These are phyloP conservation scores for Bugula neritina DNA, from an alignment of 2,888 invertebrate species.

Conservation along the genomic window DNA sequence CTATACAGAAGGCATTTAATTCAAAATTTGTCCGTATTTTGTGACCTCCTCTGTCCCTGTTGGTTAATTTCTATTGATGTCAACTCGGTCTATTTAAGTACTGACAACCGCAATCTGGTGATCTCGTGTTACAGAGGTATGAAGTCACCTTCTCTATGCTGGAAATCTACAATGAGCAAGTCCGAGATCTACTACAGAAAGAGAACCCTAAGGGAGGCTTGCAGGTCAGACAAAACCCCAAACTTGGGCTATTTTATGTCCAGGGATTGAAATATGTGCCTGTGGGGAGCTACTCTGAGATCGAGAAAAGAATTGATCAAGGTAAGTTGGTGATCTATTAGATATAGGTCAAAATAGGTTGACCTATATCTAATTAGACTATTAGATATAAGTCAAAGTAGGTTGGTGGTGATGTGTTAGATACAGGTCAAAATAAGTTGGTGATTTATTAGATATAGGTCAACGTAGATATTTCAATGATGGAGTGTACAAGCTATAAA, in stretches of 20 bases:
- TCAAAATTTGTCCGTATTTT: too few relatives aligned
- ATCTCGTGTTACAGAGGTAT: constrained; percentile 48
- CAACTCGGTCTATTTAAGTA: too few relatives aligned
- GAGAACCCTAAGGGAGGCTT: constrained; percentile 52
- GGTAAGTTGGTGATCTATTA: constrained; percentile 35
- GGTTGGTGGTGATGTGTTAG: too few relatives aligned
- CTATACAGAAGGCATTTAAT: too few relatives aligned
- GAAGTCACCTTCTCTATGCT: constrained; percentile 54
- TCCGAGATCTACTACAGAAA: constrained; percentile 50
- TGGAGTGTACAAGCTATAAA: too few relatives aligned
- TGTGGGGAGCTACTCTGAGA: constrained; percentile 53
- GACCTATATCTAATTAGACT: too few relatives aligned
- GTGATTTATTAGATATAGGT: background rate
- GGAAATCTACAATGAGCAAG: constrained; percentile 55
- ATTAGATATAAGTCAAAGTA: constrained; percentile 54
- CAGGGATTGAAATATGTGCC: constrained; percentile 51
- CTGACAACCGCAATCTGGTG: too few relatives aligned
- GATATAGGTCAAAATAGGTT: background rate
- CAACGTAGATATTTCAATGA: too few relatives aligned
- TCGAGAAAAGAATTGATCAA: constrained; percentile 53
- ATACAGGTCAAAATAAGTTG: constrained; percentile 50
- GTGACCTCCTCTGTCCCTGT: too few relatives aligned
- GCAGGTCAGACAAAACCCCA: constrained; percentile 51
- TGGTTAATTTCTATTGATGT: too few relatives aligned
- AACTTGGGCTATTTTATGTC: constrained; percentile 52